Conservation (phyloP, 2,113 vertebrate genomes). For the Sylvilagus bachmani region DNA sequence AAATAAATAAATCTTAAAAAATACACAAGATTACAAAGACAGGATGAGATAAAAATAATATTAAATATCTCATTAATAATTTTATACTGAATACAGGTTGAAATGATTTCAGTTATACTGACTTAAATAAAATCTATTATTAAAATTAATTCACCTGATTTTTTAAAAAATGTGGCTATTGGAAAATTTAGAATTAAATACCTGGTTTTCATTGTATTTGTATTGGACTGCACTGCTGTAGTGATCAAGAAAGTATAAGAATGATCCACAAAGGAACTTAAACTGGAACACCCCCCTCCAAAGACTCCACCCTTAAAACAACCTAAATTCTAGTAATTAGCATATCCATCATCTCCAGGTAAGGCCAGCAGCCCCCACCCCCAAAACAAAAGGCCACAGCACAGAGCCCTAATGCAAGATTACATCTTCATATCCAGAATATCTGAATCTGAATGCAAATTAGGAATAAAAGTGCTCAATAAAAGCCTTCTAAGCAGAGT, state of each 20-base stretch:
- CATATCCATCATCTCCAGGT: background rate
- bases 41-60: slow-evolving; percentile 33
- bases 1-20: slow-evolving; percentile 13
- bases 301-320: slow-evolving; percentile 41
- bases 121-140: slow-evolving; percentile 48
- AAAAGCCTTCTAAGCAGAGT: slow-evolving; percentile 47
- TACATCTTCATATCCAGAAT: background rate
- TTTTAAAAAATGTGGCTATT: background rate
- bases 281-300: background rate
- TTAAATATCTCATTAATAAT: slow-evolving; percentile 23
- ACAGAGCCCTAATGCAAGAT: slow-evolving; percentile 5
- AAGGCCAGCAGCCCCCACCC: background rate
- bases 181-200: slow-evolving; percentile 26
- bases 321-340: slow-evolving; percentile 2
- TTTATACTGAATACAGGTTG: slow-evolving; percentile 37
- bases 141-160: slow-evolving; percentile 34
- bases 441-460: background rate
- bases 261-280: slow-evolving; percentile 4
- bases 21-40: background rate
- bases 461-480: background rate
- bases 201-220: slow-evolving; percentile 38
- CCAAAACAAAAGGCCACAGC: background rate
- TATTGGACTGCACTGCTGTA: background rate
- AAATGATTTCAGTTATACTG: slow-evolving; percentile 34
- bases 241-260: background rate